Base-by-base conservation (phyloP, 2,113 vertebrate genomes). In the Rhinolophus sinicus region DNA sequence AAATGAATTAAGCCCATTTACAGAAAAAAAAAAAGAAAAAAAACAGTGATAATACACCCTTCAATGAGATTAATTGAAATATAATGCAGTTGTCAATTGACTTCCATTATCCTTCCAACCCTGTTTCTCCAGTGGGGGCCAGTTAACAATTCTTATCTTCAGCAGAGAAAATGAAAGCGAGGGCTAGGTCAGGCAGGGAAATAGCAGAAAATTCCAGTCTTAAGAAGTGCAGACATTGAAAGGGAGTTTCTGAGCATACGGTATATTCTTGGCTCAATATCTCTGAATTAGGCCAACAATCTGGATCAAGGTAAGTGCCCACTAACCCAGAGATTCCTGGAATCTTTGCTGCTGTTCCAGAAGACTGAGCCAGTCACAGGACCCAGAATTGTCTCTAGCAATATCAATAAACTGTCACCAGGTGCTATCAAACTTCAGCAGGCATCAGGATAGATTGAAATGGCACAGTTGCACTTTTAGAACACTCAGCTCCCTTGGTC, bases 361-460 rank as follows among this genome's bases (percentile, higher is more conserved):
- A 82, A 90, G 58, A 28, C 19, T 62, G 22, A 90, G 16, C 21
- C 47, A 22, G 10, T 28, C 58, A 87, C n/a, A 76, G 33, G 76
- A 64, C 69, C 38, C 90, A 90, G 60, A 82, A 78, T 30, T 88
- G n/a, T 83, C n/a, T 92, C 60, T 15, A n/a, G 65, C 13, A 95
- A 64, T 77, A 33, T 65, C 26, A 76, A 21, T 82, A 64, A 94
- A 62, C 72, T 90, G 47, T 69, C 26, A 22, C 38, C 70, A 80
- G 35, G 12, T 88, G 70, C 67, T 90, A 90, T 15, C 47, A 84
- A 69, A 84, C 30, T 62, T 65, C 58, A 60, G 12, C 64, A 70
- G 83, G 24, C 33, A 50, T 40, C 21, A 69, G 12, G 76, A 47
- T 12, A 67, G n/a, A 40, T 13, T 30, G 10, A 78, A 47, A 93